Evolutionary conservation across 2,888 invertebrate species (phyloP), one percentile per base, ranked within the genome.

Genomic region (Sarcophaga caerulescens): DNA sequence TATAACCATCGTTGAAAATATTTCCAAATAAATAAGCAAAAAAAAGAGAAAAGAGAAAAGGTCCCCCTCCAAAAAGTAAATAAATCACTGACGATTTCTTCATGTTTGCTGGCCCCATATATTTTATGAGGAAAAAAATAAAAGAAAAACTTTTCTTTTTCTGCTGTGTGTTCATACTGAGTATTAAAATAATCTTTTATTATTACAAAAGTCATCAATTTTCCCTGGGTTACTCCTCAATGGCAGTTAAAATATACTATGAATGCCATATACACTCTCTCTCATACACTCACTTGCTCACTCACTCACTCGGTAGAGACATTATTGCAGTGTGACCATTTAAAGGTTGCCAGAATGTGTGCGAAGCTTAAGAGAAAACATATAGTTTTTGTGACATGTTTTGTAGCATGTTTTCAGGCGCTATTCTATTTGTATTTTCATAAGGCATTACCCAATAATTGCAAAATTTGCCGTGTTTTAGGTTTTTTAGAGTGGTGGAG

Each of bases 161-260:
- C 35, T 35, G 35, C 35, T 35, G 35, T 35, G 35, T 35, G 35
- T 35, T 35, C 35, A 35, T 35, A 35, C 35, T 35, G 35, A 35
- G 52, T 74, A 85, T 60, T 59, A 74, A 65, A 74, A 82, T 84
- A 79, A 84, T 79, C 79, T 70, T 79, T 74, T 65, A 74, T 85
- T 83, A 85, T 74, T 74, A 77, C 71, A 77, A 78, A 81, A 84
- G 66, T 79, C 73, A 77, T 77, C 79, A 73, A 79, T 85, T 65
- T 77, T 82, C 73, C 73, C 63, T 70, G 73, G 68, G 84, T 75
- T 71, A 68, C 71, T 81, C 73, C 76, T 68, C 63, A 69, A 73
- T 70, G 69, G 69, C 76, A 66, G 19, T 47, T 52, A 25, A 73
- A 68, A 74, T 80, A 80, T 60, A 73, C 3, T 35, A 62, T 76